These are phyloP conservation scores for Sitta carolinensis DNA, from an alignment of 2,797 vertebrate genomes.

Conservation along the genomic window DNA sequence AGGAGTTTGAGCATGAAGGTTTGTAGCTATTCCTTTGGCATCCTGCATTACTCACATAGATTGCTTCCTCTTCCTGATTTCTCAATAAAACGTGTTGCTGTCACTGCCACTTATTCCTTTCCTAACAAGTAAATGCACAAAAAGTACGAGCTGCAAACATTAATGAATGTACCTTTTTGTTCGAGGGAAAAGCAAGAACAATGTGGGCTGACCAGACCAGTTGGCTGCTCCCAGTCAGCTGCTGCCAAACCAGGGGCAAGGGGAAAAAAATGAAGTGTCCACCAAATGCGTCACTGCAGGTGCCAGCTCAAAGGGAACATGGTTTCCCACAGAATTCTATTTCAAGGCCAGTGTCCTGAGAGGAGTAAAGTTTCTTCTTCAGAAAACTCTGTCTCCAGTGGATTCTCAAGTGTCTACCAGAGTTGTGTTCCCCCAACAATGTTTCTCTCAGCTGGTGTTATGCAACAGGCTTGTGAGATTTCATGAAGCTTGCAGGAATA, in stretches of 20 bases:
- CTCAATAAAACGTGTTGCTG: neutral
- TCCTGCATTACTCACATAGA: neutral
- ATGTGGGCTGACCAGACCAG: neutral
- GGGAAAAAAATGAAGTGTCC: neutral
- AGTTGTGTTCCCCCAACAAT: neutral
- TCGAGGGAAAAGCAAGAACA: neutral
- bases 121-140: neutral
- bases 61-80: neutral
- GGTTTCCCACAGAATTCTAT: conserved; percentile 58
- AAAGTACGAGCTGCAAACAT: neutral
- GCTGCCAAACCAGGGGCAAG: conserved; percentile 28
- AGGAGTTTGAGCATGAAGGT: neutral
- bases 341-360: conserved; percentile 25
- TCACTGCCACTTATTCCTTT: neutral
- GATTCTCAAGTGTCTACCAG: conserved; percentile 26
- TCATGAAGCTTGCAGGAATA: neutral
- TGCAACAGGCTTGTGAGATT: neutral
- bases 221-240: neutral
- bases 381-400: neutral
- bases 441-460: neutral
- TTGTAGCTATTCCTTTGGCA: neutral
- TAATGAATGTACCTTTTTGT: neutral
- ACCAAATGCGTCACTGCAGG: conserved; percentile 41
- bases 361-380: conserved; percentile 43
- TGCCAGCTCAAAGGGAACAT: conserved; percentile 23